Base-by-base conservation (phyloP, 2,888 invertebrate genomes). In the Polyploca ridens region DNA sequence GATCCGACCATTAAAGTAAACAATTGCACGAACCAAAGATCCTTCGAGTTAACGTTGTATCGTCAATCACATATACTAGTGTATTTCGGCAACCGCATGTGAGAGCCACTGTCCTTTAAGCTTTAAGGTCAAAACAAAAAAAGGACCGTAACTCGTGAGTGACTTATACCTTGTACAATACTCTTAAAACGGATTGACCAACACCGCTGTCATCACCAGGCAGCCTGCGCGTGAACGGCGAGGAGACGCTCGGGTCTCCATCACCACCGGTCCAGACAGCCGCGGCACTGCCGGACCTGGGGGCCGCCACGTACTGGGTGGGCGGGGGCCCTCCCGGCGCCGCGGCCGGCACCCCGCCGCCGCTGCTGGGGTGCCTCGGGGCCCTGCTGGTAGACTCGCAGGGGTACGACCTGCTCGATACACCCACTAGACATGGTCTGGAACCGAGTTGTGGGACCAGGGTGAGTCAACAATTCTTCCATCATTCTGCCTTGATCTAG, bases 301-400 rank as follows among this genome's bases (percentile, higher is more conserved):
- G 95, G 0, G 91, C 94, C 58, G 96, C 96, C 0, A 93, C 95
- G 44, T 97, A 98, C 87, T 98, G 97, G 90, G 95, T 98, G 77
- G 99, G 98, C 2, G 99, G 99, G 0, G 94, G 97, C 3, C 97
- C 98, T 5, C 97, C 98, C 1, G 97, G 96, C 3, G 67, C 38
- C 11, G n/a, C 62, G 14, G 27, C 63, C n/a, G 62, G 70, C 87
- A 63, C 81, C 84, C 67, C 79, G 8, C 82, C 86, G 1, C 74
- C 96, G 0, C 96, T 97, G 87, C 94, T 97, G 63, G 98, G 98
- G n/a, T 98, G 98, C 81, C 95, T 98, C 93, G 96, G 96, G 62
- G 96, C 96, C 66, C 94, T 98, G 3, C 95, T 96, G 57, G 95
- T 97, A 10, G 96, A 96, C 77, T 90, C 96, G 62, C 95, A 96